A percentile compares a stretch with the other conserved stretches of the same genome.
These are phyloP conservation scores for Pristionchus japonicus DNA, from an alignment of 2,888 invertebrate genomes.

Conservation along the genomic window DNA sequence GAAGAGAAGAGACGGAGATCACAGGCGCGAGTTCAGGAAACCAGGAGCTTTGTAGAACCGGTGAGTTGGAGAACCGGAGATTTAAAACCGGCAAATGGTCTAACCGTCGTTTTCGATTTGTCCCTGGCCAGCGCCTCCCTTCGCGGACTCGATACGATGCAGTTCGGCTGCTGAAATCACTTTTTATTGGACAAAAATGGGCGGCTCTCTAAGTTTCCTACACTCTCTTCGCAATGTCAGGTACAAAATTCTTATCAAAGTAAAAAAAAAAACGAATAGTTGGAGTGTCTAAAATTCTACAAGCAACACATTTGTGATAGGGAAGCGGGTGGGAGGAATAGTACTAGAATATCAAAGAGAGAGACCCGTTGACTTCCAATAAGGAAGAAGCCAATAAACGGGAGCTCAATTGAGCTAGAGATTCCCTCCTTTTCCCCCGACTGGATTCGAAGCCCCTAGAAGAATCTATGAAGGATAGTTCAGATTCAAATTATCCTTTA, in stretches of 20 bases:
- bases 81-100: too few relatives aligned
- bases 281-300: too few relatives aligned
- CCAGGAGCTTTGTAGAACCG: not conserved
- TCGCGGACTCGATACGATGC: slow-evolving; percentile 17
- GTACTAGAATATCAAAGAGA: not conserved
- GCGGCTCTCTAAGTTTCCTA: too few relatives aligned
- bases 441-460: not conserved
- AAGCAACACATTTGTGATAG: too few relatives aligned
- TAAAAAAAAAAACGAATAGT: too few relatives aligned
- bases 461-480: not conserved
- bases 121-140: not conserved
- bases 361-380: not conserved
- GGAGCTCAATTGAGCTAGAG: not conserved
- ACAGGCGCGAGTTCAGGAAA: not conserved
- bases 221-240: too few relatives aligned
- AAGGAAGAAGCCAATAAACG: not conserved
- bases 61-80: fast-evolving
- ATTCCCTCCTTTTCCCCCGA: not conserved
- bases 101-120: not conserved
- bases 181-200: too few relatives aligned
- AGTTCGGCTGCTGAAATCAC: not conserved
- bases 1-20: not conserved
- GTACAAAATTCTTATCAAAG: too few relatives aligned
- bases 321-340: too few relatives aligned
- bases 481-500: not conserved